These are phyloP conservation scores for Ranitomeya variabilis DNA, from an alignment of 2,113 vertebrate genomes.

Conservation along the genomic window DNA sequence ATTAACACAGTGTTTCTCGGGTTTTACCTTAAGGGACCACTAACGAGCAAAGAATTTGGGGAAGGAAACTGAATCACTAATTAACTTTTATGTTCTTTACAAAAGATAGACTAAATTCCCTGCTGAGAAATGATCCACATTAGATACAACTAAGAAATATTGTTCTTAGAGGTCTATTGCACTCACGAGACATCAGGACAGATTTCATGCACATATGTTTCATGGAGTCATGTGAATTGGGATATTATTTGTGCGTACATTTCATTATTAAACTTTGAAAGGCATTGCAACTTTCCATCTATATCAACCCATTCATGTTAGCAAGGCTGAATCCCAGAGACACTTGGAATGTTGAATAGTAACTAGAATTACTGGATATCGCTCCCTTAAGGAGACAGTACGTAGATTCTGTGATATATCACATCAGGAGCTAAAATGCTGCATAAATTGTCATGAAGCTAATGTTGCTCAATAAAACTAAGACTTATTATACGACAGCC, in stretches of 20 bases:
- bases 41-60: neutral
- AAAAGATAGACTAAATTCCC: neutral
- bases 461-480: neutral
- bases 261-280: slow-evolving; percentile 26
- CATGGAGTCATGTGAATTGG: neutral
- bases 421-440: neutral
- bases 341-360: neutral
- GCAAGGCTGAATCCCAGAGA: neutral
- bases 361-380: neutral
- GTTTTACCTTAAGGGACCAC: neutral
- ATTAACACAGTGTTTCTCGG: slow-evolving; percentile 1
- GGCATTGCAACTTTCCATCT: slow-evolving; percentile 4
- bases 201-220: slow-evolving; percentile 20
- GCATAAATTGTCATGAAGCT: neutral
- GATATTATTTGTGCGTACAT: neutral
- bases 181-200: slow-evolving; percentile 9
- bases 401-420: neutral
- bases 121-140: slow-evolving; percentile 1
- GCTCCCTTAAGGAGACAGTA: neutral
- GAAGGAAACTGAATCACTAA: slow-evolving; percentile 4
- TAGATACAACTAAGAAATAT: slow-evolving; percentile 11
- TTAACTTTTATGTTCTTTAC: neutral
- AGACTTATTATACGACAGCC: neutral
- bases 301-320: neutral
- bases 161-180: slow-evolving; percentile 24